A percentile compares a stretch with the other conserved stretches of the same genome.
Conservation (phyloP, 2,888 invertebrate species). For the Orthonevra nobilis region DNA sequence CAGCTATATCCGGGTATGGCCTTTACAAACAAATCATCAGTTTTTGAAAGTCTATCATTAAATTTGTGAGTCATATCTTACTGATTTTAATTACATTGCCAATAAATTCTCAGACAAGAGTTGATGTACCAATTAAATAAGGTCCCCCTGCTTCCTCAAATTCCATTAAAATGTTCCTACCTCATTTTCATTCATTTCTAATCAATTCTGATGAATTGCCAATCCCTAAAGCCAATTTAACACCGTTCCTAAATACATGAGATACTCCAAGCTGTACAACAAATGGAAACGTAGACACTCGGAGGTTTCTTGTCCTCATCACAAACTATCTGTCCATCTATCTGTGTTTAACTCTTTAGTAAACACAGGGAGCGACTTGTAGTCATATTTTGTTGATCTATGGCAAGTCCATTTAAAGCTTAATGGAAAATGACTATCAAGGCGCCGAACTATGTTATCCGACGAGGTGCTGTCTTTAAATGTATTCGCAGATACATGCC, state of each 20-base stretch:
- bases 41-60: too few species aligned
- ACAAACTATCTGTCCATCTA: constrained; percentile 1
- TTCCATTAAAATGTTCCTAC: constrained; percentile 1
- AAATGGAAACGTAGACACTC: constrained; percentile 4
- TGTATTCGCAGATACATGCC: constrained; percentile 25
- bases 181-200: constrained; percentile 23
- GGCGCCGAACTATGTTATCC: constrained; percentile 45
- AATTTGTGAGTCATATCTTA: too few species aligned
- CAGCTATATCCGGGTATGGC: too few species aligned
- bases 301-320: background rate
- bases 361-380: constrained; percentile 27
- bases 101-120: background rate
- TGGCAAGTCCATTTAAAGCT: constrained; percentile 49
- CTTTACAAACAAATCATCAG: too few species aligned
- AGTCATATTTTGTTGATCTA: constrained; percentile 43
- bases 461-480: constrained; percentile 10
- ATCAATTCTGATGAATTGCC: constrained; percentile 52
- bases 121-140: background rate
- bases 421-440: constrained; percentile 61
- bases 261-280: constrained; percentile 5
- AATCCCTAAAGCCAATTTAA: constrained; percentile 38
- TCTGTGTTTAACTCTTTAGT: background rate
- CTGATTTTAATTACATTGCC: background rate
- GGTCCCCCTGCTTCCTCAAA: background rate
- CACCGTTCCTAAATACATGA: constrained; percentile 32